Evolutionary conservation across 2,888 invertebrate species (phyloP).

Genomic region (Chouioia cunea): DNA sequence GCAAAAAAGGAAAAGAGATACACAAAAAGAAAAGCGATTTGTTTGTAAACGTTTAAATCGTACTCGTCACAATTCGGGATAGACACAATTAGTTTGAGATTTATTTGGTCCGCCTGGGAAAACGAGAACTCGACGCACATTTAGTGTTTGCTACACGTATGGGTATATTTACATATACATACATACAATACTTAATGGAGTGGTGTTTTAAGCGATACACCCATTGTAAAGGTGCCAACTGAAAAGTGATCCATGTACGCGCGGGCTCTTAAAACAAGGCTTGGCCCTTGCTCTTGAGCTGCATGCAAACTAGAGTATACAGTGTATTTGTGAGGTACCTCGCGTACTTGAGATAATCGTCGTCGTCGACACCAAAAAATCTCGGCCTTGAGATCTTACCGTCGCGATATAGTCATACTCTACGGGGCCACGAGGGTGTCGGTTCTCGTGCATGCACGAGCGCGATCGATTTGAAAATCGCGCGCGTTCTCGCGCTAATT

Average conservation of each 20-base stretch:
- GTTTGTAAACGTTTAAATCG: too few species aligned
- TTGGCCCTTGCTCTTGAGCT: neutral
- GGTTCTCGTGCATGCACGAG: neutral
- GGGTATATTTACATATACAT: too few species aligned
- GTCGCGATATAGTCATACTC: neutral
- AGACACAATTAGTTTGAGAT: too few species aligned
- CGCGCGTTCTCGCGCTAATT: slow-evolving; percentile 31
- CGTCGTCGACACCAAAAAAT: slow-evolving; percentile 15
- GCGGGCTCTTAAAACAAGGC: too few species aligned
- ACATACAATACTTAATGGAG: neutral
- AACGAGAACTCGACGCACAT: too few species aligned
- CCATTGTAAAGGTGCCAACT: slow-evolving; percentile 26
- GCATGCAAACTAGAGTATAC: neutral
- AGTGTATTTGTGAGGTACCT: too few species aligned
- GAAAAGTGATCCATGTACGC: slow-evolving; percentile 28
- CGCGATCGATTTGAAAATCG: slow-evolving; percentile 9
- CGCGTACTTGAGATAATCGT: slow-evolving; percentile 4
- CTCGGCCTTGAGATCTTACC: slow-evolving; percentile 12
- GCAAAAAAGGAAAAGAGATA: too few species aligned
- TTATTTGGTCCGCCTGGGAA: too few species aligned
- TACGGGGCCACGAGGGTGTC: neutral
- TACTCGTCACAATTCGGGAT: too few species aligned
- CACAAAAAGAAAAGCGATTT: too few species aligned
- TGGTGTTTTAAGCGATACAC: neutral
- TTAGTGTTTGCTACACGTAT: too few species aligned